Percentiles rank a stretch among this genome's conserved stretches.
These are phyloP conservation scores for Zaprionus obscuricornis DNA, from an alignment of 2,888 invertebrate genomes.

Conservation along the genomic window DNA sequence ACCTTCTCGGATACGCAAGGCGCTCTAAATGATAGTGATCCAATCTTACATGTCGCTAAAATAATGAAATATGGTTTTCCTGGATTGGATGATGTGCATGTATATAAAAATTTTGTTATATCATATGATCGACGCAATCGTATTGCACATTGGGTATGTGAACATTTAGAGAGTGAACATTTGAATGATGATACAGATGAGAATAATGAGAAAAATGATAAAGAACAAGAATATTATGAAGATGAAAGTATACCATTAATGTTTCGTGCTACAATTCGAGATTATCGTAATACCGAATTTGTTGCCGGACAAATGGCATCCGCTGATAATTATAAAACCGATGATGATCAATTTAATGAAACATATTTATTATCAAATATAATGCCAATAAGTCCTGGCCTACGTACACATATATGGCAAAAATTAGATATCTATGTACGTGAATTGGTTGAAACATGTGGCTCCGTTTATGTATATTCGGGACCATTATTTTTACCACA, in stretches of 20 bases:
- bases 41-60: slow-evolving; percentile 84
- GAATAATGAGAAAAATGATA: no score
- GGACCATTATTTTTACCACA: slow-evolving; percentile 95
- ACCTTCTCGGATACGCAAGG: no score
- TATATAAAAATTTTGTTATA: slow-evolving; percentile 94
- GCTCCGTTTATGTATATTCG: slow-evolving; percentile 93
- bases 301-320: slow-evolving; percentile 97
- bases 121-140: slow-evolving; percentile 94
- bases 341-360: slow-evolving; percentile 91
- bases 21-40: slow-evolving; percentile 4
- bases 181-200: slow-evolving; percentile 83
- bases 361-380: slow-evolving; percentile 96
- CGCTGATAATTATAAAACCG: slow-evolving; percentile 93
- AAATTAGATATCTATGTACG: slow-evolving; percentile 92
- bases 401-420: slow-evolving; percentile 95
- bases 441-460: slow-evolving; percentile 87
- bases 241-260: slow-evolving; percentile 87
- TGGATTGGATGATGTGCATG: slow-evolving; percentile 91
- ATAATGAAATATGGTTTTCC: slow-evolving; percentile 98
- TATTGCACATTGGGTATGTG: slow-evolving; percentile 97
- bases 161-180: slow-evolving; percentile 85
- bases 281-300: slow-evolving; percentile 90
- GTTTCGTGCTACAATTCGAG: slow-evolving; percentile 92
- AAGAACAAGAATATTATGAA: slow-evolving; percentile 18
- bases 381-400: slow-evolving; percentile 96